phyloP scores from a whole-genome alignment of 2,113 vertebrate species.

The Gallinago undulata region DNA sequence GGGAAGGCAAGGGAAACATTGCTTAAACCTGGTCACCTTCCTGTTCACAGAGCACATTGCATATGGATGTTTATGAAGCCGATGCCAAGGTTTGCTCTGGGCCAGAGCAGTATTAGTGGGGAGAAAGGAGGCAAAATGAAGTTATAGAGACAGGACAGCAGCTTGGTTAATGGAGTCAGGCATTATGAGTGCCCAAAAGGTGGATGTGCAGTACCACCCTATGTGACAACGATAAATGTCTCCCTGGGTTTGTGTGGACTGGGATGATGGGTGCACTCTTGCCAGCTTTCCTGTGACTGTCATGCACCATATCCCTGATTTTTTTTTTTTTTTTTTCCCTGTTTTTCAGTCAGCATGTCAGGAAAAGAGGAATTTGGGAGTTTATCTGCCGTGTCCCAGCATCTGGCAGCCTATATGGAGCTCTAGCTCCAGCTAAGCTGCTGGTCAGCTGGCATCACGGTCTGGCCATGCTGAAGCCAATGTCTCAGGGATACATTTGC shows the following conservation, averaged over 20 bases:
- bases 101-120: background rate
- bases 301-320: background rate
- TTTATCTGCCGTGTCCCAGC: background rate
- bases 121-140: background rate
- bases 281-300: background rate
- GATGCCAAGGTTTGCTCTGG: background rate
- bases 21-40: background rate
- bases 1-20: background rate
- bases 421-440: background rate
- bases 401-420: background rate
- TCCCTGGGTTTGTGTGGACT: background rate
- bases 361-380: background rate
- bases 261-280: background rate
- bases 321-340: background rate
- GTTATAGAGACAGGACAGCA: background rate
- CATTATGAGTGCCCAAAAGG: background rate
- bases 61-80: background rate
- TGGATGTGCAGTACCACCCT: background rate
- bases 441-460: background rate
- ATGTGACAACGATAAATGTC: background rate
- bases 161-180: background rate
- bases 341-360: background rate
- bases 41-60: background rate
- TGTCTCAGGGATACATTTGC: background rate
- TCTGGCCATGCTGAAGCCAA: background rate